Conservation (phyloP, 64 coral and sea anemone genomes). For the Montipora sp. region DNA sequence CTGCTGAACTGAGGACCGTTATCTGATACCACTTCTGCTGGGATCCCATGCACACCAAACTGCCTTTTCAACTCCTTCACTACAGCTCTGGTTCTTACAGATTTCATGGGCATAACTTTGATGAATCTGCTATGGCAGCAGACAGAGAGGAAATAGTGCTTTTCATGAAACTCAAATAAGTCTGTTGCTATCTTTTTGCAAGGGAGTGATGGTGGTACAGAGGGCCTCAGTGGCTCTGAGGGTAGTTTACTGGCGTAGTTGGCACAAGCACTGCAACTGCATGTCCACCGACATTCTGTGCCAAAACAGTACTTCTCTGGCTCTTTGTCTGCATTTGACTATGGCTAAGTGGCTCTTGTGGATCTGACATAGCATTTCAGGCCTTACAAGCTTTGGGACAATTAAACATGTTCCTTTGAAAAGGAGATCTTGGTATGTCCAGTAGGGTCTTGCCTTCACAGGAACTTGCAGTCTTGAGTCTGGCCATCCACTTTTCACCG, state of each 20-base stretch:
- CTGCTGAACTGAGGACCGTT: too few relatives aligned
- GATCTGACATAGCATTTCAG: constrained; percentile 43
- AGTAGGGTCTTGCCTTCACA: too few relatives aligned
- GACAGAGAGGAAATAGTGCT: not conserved
- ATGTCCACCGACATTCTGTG: constrained; percentile 28
- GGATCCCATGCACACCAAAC: too few relatives aligned
- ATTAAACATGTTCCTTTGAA: constrained; percentile 15
- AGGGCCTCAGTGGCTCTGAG: constrained; percentile 10
- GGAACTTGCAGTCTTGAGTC: too few relatives aligned
- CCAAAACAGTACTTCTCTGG: constrained; percentile 2
- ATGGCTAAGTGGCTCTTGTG: constrained; percentile 23
- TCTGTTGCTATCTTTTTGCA: constrained; percentile 17
- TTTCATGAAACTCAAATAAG: not conserved
- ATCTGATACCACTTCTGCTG: too few relatives aligned
- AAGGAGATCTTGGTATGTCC: too few relatives aligned
- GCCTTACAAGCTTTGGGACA: constrained; percentile 13
- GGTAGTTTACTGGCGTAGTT: not conserved
- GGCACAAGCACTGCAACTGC: constrained; percentile 11
- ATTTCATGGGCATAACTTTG: not conserved
- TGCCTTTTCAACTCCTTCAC: constrained; percentile 6
- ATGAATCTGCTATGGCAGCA: constrained; percentile 22
- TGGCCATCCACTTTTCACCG: too few relatives aligned
- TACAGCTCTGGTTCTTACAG: constrained; percentile 6
- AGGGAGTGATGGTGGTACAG: not conserved
- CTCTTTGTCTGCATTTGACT: not conserved